Evolutionary conservation across 2,113 vertebrate genomes (phyloP).

Genomic region (Antechinus stuartii): DNA sequence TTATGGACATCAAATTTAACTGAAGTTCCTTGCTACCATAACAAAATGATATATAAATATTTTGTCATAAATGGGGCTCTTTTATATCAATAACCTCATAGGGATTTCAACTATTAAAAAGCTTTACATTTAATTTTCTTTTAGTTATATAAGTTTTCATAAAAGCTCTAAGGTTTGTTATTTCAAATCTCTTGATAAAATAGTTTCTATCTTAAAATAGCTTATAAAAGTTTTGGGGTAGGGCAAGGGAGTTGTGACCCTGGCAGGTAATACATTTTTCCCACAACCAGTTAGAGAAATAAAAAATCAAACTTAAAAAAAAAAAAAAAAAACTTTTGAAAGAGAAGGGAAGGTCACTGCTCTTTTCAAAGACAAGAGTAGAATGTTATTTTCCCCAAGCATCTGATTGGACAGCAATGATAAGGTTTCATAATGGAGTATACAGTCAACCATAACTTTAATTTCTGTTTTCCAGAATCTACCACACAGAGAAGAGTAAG

Average conservation of each 20-base stretch:
- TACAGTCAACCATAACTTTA: not conserved
- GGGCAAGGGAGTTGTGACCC: too few relatives aligned
- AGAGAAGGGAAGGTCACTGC: not conserved
- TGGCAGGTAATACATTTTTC: not conserved
- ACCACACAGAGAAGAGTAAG: not conserved
- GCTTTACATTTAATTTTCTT: not conserved
- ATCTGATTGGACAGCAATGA: not conserved
- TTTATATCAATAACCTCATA: not conserved
- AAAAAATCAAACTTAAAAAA: not conserved
- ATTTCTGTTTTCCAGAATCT: not conserved
- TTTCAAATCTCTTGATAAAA: not conserved
- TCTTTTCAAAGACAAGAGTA: too few relatives aligned
- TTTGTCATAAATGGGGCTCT: not conserved
- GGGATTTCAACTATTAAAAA: not conserved
- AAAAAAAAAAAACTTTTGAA: not conserved
- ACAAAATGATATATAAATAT: not conserved
- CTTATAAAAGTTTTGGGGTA: not conserved
- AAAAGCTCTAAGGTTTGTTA: not conserved
- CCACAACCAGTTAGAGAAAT: not conserved
- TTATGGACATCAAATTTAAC: not conserved
- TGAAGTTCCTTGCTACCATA: not conserved
- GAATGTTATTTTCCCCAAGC: not conserved
- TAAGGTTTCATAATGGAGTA: not conserved
- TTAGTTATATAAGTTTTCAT: not conserved
- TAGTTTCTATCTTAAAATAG: not conserved